phyloP scores from a whole-genome alignment of 2,888 invertebrate species.

The Spodoptera littoralis region DNA sequence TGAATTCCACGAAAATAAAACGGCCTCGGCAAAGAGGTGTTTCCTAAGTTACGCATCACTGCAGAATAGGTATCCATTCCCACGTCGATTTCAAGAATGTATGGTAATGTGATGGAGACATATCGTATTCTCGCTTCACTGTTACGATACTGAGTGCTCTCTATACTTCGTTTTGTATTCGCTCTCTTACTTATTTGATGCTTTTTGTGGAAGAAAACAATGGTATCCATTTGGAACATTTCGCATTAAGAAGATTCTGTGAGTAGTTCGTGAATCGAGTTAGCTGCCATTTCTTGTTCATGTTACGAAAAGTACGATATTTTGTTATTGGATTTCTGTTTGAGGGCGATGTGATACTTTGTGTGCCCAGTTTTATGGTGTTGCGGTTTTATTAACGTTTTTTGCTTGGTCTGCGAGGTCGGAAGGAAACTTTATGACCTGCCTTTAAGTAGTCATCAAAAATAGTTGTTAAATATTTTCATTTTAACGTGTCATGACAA shows the following conservation, averaged over 20 bases:
- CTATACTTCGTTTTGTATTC: constrained; percentile 76
- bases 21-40: constrained; percentile 65
- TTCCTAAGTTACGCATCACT: constrained; percentile 74
- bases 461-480: constrained; percentile 31
- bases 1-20: constrained; percentile 61
- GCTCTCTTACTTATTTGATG: constrained; percentile 71
- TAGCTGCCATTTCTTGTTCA: constrained; percentile 65
- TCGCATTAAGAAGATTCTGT: constrained; percentile 72
- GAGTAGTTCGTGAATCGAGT: constrained; percentile 72
- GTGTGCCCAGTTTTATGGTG: constrained; percentile 39
- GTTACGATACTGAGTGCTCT: constrained; percentile 73
- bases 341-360: constrained; percentile 32
- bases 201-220: constrained; percentile 80
- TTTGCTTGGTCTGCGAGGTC: constrained; percentile 18
- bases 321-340: constrained; percentile 52
- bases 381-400: constrained; percentile 37
- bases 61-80: constrained; percentile 72
- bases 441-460: constrained; percentile 33
- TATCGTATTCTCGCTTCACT: constrained; percentile 78
- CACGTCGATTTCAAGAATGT: constrained; percentile 76
- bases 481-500: constrained; percentile 6
- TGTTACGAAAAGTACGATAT: constrained; percentile 56
- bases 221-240: constrained; percentile 78
- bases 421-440: constrained; percentile 28
- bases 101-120: constrained; percentile 85